These are phyloP conservation scores for Diorhabda carinulata DNA, from an alignment of 1,140 invertebrate genomes.

Conservation along the genomic window DNA sequence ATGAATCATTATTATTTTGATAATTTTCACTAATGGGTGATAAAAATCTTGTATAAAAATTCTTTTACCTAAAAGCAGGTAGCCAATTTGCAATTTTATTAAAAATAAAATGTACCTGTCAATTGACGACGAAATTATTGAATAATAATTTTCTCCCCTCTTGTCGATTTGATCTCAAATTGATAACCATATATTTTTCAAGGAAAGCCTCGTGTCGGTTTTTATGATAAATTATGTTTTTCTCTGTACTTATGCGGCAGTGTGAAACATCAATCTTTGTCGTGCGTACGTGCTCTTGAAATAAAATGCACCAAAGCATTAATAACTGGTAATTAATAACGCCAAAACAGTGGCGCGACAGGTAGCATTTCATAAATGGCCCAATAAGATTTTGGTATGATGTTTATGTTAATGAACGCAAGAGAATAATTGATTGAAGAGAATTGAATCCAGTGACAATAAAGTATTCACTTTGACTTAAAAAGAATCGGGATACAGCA, in stretches of 20 bases:
- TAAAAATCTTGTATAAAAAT: too few relatives aligned
- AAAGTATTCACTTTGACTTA: too few relatives aligned
- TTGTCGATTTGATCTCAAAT: not conserved
- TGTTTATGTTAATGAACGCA: too few relatives aligned
- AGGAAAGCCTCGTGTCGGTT: conserved; percentile 1
- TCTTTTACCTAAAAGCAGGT: too few relatives aligned
- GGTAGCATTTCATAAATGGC: not conserved
- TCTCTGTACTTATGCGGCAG: conserved; percentile 1
- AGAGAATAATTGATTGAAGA: too few relatives aligned
- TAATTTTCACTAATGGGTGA: too few relatives aligned
- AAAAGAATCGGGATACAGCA: too few relatives aligned
- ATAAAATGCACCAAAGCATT: conserved; percentile 1
- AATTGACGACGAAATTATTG: not conserved
- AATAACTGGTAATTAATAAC: not conserved
- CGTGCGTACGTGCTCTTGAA: not conserved
- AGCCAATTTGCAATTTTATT: too few relatives aligned
- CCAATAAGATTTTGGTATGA: too few relatives aligned
- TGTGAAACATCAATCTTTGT: conserved; percentile 1
- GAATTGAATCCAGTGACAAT: too few relatives aligned
- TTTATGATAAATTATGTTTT: conserved; percentile 3
- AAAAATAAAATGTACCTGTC: not conserved
- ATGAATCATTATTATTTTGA: too few relatives aligned
- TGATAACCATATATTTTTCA: conserved; percentile 1
- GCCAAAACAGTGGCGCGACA: not conserved
- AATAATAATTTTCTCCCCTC: not conserved